These are phyloP conservation scores for Tretioscincus oriximinensis DNA, from an alignment of 2,113 vertebrate genomes.

Conservation along the genomic window DNA sequence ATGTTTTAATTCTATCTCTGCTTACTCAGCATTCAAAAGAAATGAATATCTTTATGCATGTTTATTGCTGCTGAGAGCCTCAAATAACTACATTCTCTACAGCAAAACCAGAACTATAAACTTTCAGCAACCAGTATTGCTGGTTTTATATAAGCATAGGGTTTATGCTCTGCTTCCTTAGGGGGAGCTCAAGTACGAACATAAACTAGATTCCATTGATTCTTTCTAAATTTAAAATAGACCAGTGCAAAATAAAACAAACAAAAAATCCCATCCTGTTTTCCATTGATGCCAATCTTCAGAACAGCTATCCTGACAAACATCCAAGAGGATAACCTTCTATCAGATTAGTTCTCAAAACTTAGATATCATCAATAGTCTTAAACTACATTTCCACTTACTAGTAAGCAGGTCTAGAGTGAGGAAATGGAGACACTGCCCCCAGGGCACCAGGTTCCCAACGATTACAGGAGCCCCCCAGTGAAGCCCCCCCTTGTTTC, in stretches of 20 bases:
- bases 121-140: constrained; percentile 30
- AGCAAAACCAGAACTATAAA: constrained; percentile 58
- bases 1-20: constrained; percentile 54
- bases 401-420: no score
- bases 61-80: constrained; percentile 51
- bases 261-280: accelerated
- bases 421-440: no score
- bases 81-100: constrained; percentile 45
- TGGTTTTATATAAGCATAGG: constrained; percentile 24
- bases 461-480: no score
- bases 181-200: neutral
- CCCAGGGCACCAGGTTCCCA: no score
- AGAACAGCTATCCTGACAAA: neutral
- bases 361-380: neutral
- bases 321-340: no score
- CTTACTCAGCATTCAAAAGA: constrained; percentile 41
- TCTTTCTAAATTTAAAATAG: neutral
- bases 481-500: no score
- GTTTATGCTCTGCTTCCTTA: constrained; percentile 41
- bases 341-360: neutral
- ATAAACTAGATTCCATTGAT: accelerated
- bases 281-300: neutral
- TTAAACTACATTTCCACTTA: neutral
- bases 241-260: neutral
- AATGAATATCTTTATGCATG: constrained; percentile 18